Evolutionary conservation across 2,113 vertebrate genomes (phyloP).

Genomic region (Nicator chloris): DNA sequence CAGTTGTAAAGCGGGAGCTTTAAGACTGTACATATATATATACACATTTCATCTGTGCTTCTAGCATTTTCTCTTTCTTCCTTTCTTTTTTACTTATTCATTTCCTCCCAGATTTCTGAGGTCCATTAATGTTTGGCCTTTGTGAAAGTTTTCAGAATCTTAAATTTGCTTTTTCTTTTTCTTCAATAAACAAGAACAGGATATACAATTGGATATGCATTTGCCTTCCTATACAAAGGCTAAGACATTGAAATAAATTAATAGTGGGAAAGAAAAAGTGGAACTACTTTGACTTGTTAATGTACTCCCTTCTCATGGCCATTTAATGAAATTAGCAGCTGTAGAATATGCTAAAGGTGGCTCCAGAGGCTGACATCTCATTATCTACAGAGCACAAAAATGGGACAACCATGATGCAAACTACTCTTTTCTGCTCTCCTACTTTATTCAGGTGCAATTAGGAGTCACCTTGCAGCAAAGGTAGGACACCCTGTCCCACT

Average conservation of each 20-base stretch:
- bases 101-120: constrained; percentile 21
- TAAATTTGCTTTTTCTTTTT: background rate
- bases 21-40: background rate
- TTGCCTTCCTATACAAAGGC: background rate
- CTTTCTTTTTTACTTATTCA: constrained; percentile 7
- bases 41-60: constrained; percentile 31
- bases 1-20: constrained; percentile 60
- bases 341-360: background rate
- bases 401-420: background rate
- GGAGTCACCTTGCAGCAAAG: background rate
- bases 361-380: background rate
- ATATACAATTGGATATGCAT: background rate
- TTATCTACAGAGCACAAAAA: background rate
- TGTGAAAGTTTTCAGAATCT: background rate
- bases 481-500: background rate
- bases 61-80: background rate
- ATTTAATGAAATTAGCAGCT: background rate
- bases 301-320: background rate
- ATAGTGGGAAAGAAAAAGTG: background rate
- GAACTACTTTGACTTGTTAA: background rate
- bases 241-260: background rate
- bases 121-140: background rate
- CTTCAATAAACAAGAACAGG: background rate
- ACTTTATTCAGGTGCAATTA: background rate
- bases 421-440: background rate